Evolutionary conservation across 2,888 invertebrate genomes (phyloP).

Genomic region (Agonopterix alstromeriana): DNA sequence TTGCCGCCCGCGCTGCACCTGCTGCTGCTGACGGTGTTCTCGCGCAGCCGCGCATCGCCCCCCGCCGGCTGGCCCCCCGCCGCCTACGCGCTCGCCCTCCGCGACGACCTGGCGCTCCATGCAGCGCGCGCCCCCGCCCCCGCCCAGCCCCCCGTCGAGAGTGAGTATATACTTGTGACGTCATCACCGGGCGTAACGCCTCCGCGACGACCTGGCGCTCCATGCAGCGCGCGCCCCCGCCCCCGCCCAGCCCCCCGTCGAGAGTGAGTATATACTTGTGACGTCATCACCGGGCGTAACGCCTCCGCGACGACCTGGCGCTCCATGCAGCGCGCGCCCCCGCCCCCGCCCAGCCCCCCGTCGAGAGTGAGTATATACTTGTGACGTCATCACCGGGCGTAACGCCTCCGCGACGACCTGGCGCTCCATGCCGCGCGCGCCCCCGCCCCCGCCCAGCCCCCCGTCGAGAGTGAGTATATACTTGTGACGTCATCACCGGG

Average conservation of each 20-base stretch:
- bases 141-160: slow-evolving; percentile 35
- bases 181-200: too few relatives aligned
- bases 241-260: slow-evolving; percentile 31
- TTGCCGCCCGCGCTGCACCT: slow-evolving; percentile 79
- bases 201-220: slow-evolving; percentile 82
- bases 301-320: slow-evolving; percentile 83
- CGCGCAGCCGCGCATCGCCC: slow-evolving; percentile 80
- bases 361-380: slow-evolving; percentile 56
- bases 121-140: slow-evolving; percentile 41
- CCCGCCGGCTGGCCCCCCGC: slow-evolving; percentile 83
- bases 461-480: slow-evolving; percentile 55
- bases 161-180: too few relatives aligned
- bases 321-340: slow-evolving; percentile 57
- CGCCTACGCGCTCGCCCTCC: slow-evolving; percentile 82
- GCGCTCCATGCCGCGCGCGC: slow-evolving; percentile 70
- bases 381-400: too few relatives aligned
- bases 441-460: slow-evolving; percentile 20
- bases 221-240: slow-evolving; percentile 53
- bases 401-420: slow-evolving; percentile 83
- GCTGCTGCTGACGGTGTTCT: slow-evolving; percentile 81
- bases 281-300: too few relatives aligned
- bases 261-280: slow-evolving; percentile 53
- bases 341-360: slow-evolving; percentile 25
- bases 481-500: neutral
- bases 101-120: slow-evolving; percentile 82